A percentile compares a stretch with the other conserved stretches of the same genome.
Conservation (phyloP, 2,797 vertebrate genomes). For the Hydrophis major region DNA sequence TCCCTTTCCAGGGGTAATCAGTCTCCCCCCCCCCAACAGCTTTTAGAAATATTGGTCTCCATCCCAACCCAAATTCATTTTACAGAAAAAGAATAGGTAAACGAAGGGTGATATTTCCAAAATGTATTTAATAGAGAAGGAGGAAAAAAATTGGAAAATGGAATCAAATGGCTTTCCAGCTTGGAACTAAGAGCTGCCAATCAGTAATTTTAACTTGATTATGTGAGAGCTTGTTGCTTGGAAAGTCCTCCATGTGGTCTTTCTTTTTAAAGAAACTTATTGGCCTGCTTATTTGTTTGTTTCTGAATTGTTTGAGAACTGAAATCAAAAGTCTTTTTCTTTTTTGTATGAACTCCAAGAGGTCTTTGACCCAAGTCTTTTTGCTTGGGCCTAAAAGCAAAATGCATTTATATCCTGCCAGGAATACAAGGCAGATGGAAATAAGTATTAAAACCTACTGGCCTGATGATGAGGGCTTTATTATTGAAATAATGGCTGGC, state of each 20-base stretch:
- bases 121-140: not conserved
- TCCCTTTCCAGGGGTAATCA: not conserved
- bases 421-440: not conserved
- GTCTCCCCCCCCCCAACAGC: no score
- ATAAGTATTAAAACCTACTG: not conserved
- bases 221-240: not conserved
- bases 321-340: not conserved
- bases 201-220: not conserved
- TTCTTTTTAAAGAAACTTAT: not conserved
- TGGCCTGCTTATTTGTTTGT: not conserved
- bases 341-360: not conserved
- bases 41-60: not conserved
- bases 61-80: not conserved
- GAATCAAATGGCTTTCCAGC: not conserved
- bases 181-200: not conserved
- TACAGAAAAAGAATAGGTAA: not conserved
- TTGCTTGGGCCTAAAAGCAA: not conserved
- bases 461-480: not conserved
- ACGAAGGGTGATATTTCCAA: not conserved
- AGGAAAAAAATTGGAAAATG: not conserved
- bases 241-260: no score
- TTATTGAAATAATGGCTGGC: not conserved
- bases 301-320: not conserved
- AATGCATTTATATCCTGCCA: not conserved
- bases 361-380: not conserved